Base-by-base conservation (phyloP, 2,888 invertebrate genomes). In the Pomacea canaliculata region DNA sequence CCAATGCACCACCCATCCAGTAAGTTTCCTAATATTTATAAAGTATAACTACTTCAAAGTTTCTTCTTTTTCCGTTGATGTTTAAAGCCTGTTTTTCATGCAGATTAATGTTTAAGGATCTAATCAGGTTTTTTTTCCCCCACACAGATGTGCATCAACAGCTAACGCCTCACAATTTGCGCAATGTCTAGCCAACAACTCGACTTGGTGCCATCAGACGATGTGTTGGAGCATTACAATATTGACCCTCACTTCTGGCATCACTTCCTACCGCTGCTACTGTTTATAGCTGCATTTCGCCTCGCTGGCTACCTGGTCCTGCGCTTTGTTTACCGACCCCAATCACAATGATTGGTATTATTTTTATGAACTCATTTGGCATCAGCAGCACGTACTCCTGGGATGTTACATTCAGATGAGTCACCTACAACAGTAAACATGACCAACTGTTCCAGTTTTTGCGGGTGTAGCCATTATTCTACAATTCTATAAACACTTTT, bases 261-360 rank as follows among this genome's bases (percentile, higher is more conserved):
- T 23, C 84, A 85, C 67, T 74, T 84, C 66, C 48, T 81, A 37
- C 85, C 85, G 1, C 75, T 85, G 65, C 78, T 84, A 60, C 70
- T 74, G n/a, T 84, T 84, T 77, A 78, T 83, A n/a, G 70, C 82
- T 19, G 68, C 81, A 12, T 83, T 84, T 65, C 71, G 84, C 49
- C 19, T 80, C 49, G 78, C 80, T 16, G 83, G 84, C 48, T 85
- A 85, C 78, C 46, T 84, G 19, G 76, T 83, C 12, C 71, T 85
- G 19, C 79, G 83, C 65, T 85, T 81, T 78, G 76, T 83, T 67
- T 81, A 83, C 62, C 79, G 81, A 76, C 84, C 84, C 48, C 69
- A 76, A n/a, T 71, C 71, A 66, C 74, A 62, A 1, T 76, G 71
- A 76, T 19, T 18, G 18, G 60, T 60, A 16, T 1, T 37, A 37